phyloP scores from a whole-genome alignment of 2,113 vertebrate species.

The Aegithalos caudatus region DNA sequence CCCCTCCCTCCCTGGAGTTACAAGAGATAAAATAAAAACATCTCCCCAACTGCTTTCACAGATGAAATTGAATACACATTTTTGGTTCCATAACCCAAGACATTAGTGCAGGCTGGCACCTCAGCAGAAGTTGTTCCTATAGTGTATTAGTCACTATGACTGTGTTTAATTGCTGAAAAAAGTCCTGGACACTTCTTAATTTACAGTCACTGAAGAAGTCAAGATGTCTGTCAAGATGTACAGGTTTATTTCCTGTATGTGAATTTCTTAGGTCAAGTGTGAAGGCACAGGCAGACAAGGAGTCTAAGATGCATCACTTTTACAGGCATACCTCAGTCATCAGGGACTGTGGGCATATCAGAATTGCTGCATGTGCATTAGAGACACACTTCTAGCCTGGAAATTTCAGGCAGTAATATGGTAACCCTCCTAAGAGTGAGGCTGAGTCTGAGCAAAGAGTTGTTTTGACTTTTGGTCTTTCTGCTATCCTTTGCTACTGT shows the following conservation, averaged over 20 bases:
- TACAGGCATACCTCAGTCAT: fast-evolving
- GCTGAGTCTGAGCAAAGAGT: background rate
- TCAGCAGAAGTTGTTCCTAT: background rate
- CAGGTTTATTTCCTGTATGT: background rate
- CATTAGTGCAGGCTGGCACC: fast-evolving
- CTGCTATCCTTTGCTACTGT: background rate
- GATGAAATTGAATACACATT: too few relatives aligned
- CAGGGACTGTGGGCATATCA: background rate
- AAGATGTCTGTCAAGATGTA: background rate
- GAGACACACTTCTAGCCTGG: background rate
- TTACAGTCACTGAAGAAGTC: background rate
- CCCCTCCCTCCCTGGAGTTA: too few relatives aligned
- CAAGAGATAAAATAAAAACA: too few relatives aligned
- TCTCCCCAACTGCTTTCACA: too few relatives aligned
- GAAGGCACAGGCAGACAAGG: background rate
- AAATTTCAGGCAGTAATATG: background rate
- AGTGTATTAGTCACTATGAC: background rate
- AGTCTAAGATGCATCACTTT: background rate
- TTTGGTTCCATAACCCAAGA: too few relatives aligned
- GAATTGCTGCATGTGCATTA: background rate
- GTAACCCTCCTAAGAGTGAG: background rate
- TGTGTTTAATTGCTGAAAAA: background rate
- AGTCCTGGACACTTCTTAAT: background rate
- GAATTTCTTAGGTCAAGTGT: background rate
- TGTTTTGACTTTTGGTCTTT: background rate